Evolutionary conservation across 64 coral and sea anemone species (phyloP), one percentile per base, ranked within the genome.

Genomic region (Pachyseris speciosa): DNA sequence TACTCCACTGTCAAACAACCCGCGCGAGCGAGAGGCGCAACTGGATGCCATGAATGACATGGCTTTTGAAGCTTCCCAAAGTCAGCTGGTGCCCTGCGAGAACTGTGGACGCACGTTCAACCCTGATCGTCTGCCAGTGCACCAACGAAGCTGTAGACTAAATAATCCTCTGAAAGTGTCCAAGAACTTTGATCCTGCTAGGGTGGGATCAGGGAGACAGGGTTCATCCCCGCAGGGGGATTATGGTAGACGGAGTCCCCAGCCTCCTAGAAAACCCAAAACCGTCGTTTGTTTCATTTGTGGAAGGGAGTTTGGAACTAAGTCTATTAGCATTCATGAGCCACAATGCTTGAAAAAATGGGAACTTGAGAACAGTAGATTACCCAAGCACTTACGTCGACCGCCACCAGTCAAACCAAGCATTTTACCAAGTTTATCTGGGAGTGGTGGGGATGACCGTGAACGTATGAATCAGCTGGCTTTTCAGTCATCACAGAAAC

Each of bases 241-340:
- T 32, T 61, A 65, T 52, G 37, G 48, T 33, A 69, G 77, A 25
- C 76, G 75, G 41, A 92, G 90, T 34, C 86, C 94, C 0, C 91
- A 55, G 64, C 51, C 33, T n/a, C 93, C 97, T 3, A 44, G 78
- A 9, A 99, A 93, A 78, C 97, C 97, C 26, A 80, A 87, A 49
- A 91, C 97, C 22, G 93, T 95, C 57, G 94, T 99, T 28, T 99
- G 97, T 78, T 99, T 93, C 43, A 99, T 99, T 47, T 99, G 97
- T 93, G 97, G 97, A 19, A 72, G 97, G 70, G 97, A 99, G 75
- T 99, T 99, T 83, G 93, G 94, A 48, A 95, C 86, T 24, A 95
- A 95, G 69, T 99, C 97, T 2, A 99, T 99, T 41, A 78, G 88
- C 1, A 99, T 99, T 29, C 97, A 99, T 75, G 97, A 99, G 30